Percentiles rank a stretch among this genome's conserved stretches.
phyloP scores from a whole-genome alignment of 2,888 invertebrate species.

The Gibbula magus region DNA sequence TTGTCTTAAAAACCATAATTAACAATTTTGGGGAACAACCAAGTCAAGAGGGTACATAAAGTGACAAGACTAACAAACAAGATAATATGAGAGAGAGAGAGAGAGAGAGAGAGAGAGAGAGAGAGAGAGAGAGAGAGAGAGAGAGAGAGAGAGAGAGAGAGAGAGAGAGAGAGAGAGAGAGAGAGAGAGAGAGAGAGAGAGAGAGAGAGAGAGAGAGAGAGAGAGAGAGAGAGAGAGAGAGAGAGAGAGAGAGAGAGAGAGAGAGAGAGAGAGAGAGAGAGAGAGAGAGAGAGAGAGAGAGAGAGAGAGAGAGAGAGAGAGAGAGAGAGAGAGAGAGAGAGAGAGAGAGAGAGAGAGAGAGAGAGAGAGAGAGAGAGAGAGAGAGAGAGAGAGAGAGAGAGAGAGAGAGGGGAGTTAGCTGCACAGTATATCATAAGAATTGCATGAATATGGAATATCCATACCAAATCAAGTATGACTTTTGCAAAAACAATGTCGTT shows the following conservation, averaged over 20 bases:
- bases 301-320: background rate
- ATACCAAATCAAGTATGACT: no score
- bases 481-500: no score
- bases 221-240: background rate
- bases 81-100: background rate
- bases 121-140: slow-evolving; percentile 10
- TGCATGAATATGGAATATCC: background rate
- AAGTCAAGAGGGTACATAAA: no score
- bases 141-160: slow-evolving; percentile 10
- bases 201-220: background rate
- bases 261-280: background rate
- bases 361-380: background rate
- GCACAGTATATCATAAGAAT: background rate
- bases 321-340: background rate
- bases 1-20: no score
- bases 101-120: slow-evolving; percentile 10
- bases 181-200: background rate
- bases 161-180: background rate
- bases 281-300: background rate
- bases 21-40: no score
- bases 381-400: background rate
- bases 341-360: background rate
- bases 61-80: no score
- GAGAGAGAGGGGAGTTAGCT: background rate
- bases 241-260: background rate